phyloP scores from a whole-genome alignment of 2,113 vertebrate genomes.

The Morone saxatilis region DNA sequence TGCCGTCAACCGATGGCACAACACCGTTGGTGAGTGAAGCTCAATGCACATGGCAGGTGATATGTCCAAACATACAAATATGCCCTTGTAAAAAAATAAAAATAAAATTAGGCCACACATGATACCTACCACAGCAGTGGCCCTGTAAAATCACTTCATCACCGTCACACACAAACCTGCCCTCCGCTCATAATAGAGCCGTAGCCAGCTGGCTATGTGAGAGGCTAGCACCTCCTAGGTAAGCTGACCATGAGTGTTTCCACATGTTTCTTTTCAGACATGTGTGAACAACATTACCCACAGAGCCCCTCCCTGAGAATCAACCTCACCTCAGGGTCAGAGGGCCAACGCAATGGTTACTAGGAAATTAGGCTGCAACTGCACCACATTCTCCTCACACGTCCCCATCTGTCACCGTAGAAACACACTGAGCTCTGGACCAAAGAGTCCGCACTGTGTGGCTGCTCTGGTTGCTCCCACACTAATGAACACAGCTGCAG shows the following conservation, averaged over 20 bases:
- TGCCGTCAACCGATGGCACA: conserved; percentile 98
- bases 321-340: conserved; percentile 83
- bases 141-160: conserved; percentile 74
- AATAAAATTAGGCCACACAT: conserved; percentile 41
- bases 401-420: conserved; percentile 82
- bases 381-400: conserved; percentile 81
- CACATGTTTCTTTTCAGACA: conserved; percentile 80
- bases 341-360: conserved; percentile 78
- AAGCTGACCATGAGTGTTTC: conserved; percentile 73
- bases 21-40: conserved; percentile 93
- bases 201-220: conserved; percentile 61
- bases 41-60: conserved; percentile 5
- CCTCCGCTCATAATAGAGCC: conserved; percentile 57
- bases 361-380: conserved; percentile 80
- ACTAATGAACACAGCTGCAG: conserved; percentile 85
- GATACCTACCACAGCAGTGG: conserved; percentile 60
- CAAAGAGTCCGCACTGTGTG: conserved; percentile 60
- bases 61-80: conserved; percentile 20
- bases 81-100: conserved; percentile 6
- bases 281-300: conserved; percentile 84
- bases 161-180: conserved; percentile 45
- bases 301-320: conserved; percentile 69
- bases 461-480: conserved; percentile 58
- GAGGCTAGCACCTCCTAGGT: conserved; percentile 68
- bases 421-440: conserved; percentile 66